These are phyloP conservation scores for Oxycera nigricornis DNA, from an alignment of 2,888 invertebrate species.

Conservation along the genomic window DNA sequence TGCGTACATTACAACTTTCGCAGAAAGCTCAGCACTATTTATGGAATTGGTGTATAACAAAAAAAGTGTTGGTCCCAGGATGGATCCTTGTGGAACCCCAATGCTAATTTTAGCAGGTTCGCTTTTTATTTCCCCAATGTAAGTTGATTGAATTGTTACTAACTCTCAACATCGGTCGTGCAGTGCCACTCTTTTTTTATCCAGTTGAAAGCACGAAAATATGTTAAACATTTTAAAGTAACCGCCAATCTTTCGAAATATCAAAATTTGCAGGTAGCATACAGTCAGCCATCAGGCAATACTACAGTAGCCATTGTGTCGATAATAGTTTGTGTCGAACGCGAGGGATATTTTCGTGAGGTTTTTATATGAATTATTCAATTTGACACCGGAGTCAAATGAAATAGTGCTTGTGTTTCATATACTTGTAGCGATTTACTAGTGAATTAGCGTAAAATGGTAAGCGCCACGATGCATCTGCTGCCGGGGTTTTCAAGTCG, in stretches of 20 bases:
- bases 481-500: conserved; percentile 22
- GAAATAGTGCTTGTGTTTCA: conserved; percentile 40
- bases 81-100: too few relatives aligned
- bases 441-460: conserved; percentile 42
- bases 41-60: too few relatives aligned
- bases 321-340: conserved; percentile 46
- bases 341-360: conserved; percentile 40
- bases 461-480: not conserved
- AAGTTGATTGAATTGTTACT: too few relatives aligned
- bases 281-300: conserved; percentile 26
- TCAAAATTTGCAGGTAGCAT: not conserved
- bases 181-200: not conserved
- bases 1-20: too few relatives aligned
- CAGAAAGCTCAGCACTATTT: too few relatives aligned
- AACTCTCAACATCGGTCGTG: too few relatives aligned
- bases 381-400: conserved; percentile 42
- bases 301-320: conserved; percentile 44
- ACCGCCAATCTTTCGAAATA: conserved; percentile 25
- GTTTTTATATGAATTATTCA: conserved; percentile 41
- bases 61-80: too few relatives aligned
- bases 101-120: too few relatives aligned
- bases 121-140: too few relatives aligned
- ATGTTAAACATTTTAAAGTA: too few relatives aligned
- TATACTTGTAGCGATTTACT: conserved; percentile 38
- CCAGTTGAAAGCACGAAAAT: too few relatives aligned